Percentiles rank a stretch among this genome's conserved stretches.
Conservation (phyloP, 2,113 vertebrate genomes). For the Salvelinus fontinalis region DNA sequence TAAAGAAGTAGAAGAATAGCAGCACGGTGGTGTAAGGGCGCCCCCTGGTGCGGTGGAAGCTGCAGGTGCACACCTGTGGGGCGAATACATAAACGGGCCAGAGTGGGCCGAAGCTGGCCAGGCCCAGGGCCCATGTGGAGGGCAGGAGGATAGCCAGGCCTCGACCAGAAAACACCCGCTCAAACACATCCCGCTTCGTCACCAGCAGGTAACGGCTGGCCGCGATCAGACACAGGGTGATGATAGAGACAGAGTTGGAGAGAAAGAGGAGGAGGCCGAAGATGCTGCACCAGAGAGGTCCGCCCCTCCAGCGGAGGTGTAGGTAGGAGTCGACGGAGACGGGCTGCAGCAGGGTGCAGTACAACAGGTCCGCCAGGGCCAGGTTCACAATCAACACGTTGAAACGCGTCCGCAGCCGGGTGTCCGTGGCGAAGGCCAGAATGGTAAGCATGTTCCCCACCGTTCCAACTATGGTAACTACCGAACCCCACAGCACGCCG, state of each 20-base stretch:
- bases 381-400: constrained; percentile 87
- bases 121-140: constrained; percentile 67
- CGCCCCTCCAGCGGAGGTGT: constrained; percentile 80
- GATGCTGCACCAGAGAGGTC: constrained; percentile 34
- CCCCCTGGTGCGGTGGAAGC: constrained; percentile 81
- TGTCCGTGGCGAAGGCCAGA: constrained; percentile 55
- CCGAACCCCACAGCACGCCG: constrained; percentile 79
- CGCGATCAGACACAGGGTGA: constrained; percentile 85
- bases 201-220: constrained; percentile 82
- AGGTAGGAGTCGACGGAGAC: constrained; percentile 84
- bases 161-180: constrained; percentile 72
- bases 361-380: constrained; percentile 81
- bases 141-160: constrained; percentile 68
- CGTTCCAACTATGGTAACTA: constrained; percentile 76
- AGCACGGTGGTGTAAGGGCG: constrained; percentile 84
- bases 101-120: constrained; percentile 80
- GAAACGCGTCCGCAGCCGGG: constrained; percentile 78
- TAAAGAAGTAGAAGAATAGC: constrained; percentile 82
- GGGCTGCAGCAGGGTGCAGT: constrained; percentile 84
- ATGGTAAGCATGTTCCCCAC: constrained; percentile 84
- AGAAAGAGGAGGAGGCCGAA: constrained; percentile 84
- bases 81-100: constrained; percentile 80
- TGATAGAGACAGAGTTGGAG: constrained; percentile 85
- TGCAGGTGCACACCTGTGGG: constrained; percentile 87
- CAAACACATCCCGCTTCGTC: constrained; percentile 71